A percentile compares a stretch with the other conserved stretches of the same genome.
Conservation (phyloP, 2,888 invertebrate species). For the Automeris io region DNA sequence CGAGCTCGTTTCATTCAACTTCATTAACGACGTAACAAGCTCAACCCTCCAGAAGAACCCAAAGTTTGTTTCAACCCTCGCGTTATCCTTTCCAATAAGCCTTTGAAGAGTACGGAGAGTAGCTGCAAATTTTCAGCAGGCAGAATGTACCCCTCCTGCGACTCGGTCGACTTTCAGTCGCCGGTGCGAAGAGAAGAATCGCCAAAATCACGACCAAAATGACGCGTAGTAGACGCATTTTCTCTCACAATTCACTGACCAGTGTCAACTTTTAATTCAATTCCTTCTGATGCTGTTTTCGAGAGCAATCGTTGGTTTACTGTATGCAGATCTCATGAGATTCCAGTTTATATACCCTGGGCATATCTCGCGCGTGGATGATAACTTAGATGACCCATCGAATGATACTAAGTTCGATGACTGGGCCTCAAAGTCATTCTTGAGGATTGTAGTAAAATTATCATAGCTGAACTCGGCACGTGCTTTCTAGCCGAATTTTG, state of each 20-base stretch:
- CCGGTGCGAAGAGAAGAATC: constrained; percentile 28
- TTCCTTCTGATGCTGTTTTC: no score
- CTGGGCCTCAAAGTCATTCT: constrained; percentile 64
- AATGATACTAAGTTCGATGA: constrained; percentile 67
- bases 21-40: no score
- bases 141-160: constrained; percentile 40
- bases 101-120: constrained; percentile 28
- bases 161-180: constrained; percentile 34
- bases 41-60: no score
- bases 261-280: background rate
- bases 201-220: constrained; percentile 35
- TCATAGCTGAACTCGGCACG: no score
- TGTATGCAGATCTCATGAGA: constrained; percentile 42
- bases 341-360: constrained; percentile 48
- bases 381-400: constrained; percentile 66
- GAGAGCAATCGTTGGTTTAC: constrained; percentile 48
- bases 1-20: no score
- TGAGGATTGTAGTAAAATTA: constrained; percentile 63
- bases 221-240: constrained; percentile 45
- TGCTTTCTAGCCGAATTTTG: no score
- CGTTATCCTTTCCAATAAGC: no score
- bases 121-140: constrained; percentile 53
- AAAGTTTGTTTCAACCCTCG: no score
- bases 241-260: constrained; percentile 21
- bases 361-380: constrained; percentile 70